Percentiles rank a stretch among this genome's conserved stretches.
Conservation (phyloP, 2,797 vertebrate species). For the Betta splendens region DNA sequence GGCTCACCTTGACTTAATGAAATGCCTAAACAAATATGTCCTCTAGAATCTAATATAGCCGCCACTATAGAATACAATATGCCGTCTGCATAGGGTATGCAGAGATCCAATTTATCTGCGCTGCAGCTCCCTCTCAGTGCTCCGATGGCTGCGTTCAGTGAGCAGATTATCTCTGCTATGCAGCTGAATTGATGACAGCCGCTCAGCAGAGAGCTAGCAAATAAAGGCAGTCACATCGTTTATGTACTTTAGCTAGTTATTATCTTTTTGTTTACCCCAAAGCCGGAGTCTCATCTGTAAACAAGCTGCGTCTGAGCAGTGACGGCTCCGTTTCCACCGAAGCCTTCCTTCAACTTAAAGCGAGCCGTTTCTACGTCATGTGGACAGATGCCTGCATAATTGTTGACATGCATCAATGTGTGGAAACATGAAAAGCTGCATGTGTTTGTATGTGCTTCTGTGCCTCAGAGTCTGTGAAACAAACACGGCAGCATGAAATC, state of each 20-base stretch:
- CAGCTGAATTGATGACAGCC: conserved; percentile 40
- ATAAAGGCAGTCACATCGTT: conserved; percentile 19
- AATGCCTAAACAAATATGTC: conserved; percentile 76
- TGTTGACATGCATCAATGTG: conserved; percentile 19
- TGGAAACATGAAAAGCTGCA: conserved; percentile 1
- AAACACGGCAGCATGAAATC: conserved; percentile 32
- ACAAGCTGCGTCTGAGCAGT: background rate
- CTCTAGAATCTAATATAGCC: conserved; percentile 52
- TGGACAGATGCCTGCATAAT: conserved; percentile 17
- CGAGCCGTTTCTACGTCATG: conserved; percentile 27
- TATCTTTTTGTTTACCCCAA: conserved; percentile 20
- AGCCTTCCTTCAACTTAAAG: conserved; percentile 17
- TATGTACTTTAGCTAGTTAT: conserved; percentile 7
- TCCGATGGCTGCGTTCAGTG: conserved; percentile 52
- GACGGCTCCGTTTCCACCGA: conserved; percentile 23
- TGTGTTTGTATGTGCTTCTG: conserved; percentile 5
- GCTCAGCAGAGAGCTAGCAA: conserved; percentile 9
- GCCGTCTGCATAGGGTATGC: conserved; percentile 8
- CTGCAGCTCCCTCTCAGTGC: conserved; percentile 39
- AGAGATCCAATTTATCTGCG: conserved; percentile 38
- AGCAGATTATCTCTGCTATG: conserved; percentile 40
- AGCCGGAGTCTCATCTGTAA: conserved; percentile 7
- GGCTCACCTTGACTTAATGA: conserved; percentile 78
- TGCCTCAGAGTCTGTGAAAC: no score
- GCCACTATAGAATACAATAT: conserved; percentile 32